Conservation (phyloP, 2,888 invertebrate species). For the Lumbricus terrestris region DNA sequence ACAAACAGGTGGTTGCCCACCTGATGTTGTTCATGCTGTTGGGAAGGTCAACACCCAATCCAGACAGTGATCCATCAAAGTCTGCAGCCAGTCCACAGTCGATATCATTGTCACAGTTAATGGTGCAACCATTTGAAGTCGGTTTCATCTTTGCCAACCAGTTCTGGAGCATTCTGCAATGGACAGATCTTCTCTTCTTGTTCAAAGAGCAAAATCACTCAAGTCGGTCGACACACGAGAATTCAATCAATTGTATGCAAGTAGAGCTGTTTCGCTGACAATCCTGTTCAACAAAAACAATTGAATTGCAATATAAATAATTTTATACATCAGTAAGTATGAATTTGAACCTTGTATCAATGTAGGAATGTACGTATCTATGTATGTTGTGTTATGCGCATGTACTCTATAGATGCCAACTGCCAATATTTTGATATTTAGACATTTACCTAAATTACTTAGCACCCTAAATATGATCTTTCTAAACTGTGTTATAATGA, state of each 20-base stretch:
- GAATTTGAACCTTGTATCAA: neutral
- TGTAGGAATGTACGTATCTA: neutral
- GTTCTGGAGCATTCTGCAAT: neutral
- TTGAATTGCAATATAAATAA: neutral
- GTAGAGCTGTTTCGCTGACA: neutral
- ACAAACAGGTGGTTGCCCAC: constrained; percentile 51
- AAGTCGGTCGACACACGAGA: neutral
- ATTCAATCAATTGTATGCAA: neutral
- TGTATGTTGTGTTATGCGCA: neutral
- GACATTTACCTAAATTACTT: too few relatives aligned
- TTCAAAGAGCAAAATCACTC: neutral
- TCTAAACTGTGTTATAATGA: neutral
- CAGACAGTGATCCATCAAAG: constrained; percentile 72
- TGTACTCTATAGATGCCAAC: neutral
- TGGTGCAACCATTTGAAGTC: neutral
- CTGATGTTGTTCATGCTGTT: constrained; percentile 72
- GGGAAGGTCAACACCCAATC: constrained; percentile 69
- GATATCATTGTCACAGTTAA: constrained; percentile 36
- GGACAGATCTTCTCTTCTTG: neutral
- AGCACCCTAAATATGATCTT: neutral
- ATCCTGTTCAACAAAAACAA: neutral
- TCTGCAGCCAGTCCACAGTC: constrained; percentile 69
- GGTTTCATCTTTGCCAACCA: constrained; percentile 17
- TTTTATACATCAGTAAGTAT: neutral
- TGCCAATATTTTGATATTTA: too few relatives aligned